Evolutionary conservation across 2,797 vertebrate genomes (phyloP).

Genomic region (Parauchenoglanis ngamensis): DNA sequence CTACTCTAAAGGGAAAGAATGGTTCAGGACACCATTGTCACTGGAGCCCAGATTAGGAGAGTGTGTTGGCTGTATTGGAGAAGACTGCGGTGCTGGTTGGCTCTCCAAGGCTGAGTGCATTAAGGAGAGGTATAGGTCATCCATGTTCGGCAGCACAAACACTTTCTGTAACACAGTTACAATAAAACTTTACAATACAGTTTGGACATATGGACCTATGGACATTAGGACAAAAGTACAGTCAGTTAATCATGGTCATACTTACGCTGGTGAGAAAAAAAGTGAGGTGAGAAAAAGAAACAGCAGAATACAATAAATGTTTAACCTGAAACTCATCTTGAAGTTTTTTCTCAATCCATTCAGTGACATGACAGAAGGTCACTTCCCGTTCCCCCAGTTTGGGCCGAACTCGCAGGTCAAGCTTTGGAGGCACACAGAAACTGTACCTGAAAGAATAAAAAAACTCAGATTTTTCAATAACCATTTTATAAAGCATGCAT

Average conservation of each 20-base stretch:
- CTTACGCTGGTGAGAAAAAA: background rate
- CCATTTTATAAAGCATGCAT: background rate
- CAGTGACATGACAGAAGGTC: constrained; percentile 84
- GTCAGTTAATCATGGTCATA: background rate
- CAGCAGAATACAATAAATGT: background rate
- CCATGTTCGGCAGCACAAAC: constrained; percentile 91
- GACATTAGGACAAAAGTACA: too few species aligned
- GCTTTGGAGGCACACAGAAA: constrained; percentile 82
- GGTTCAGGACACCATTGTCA: constrained; percentile 58
- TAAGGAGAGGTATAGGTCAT: constrained; percentile 85
- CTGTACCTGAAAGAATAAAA: constrained; percentile 78
- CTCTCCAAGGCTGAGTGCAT: constrained; percentile 77
- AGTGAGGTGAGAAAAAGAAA: background rate
- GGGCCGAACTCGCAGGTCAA: constrained; percentile 84
- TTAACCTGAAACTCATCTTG: constrained; percentile 87
- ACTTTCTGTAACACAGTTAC: constrained; percentile 77
- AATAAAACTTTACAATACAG: background rate
- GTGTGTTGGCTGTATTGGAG: constrained; percentile 16
- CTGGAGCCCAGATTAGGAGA: constrained; percentile 54
- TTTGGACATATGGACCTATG: background rate
- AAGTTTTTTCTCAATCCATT: constrained; percentile 89
- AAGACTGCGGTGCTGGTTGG: constrained; percentile 41
- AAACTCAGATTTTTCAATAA: background rate
- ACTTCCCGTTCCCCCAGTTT: constrained; percentile 88
- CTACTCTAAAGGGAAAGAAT: constrained; percentile 61